phyloP scores from a whole-genome alignment of 2,797 vertebrate species.

The Danio choprae region DNA sequence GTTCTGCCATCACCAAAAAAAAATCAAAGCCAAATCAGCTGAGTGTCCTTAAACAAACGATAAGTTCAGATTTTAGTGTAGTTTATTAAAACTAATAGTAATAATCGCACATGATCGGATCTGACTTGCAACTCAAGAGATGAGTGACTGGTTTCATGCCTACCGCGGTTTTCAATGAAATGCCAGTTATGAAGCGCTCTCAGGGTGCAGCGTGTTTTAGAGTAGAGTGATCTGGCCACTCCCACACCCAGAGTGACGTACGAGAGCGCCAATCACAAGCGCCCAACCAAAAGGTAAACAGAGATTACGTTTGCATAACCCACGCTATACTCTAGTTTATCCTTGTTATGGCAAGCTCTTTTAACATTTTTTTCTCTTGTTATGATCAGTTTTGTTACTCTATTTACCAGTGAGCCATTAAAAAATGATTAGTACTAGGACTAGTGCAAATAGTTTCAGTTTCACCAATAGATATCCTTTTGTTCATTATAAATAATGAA shows the following conservation, averaged over 20 bases:
- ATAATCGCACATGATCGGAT: slow-evolving; percentile 27
- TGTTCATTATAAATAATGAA: background rate
- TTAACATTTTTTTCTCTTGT: background rate
- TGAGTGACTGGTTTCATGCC: slow-evolving; percentile 17
- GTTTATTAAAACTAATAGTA: slow-evolving; percentile 2
- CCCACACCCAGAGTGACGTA: slow-evolving; percentile 27
- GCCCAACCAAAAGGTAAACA: slow-evolving; percentile 42
- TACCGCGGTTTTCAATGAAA: slow-evolving; percentile 22
- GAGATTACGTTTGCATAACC: slow-evolving; percentile 23
- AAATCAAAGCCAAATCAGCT: slow-evolving; percentile 35
- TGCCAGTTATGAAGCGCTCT: slow-evolving; percentile 11
- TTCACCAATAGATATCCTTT: background rate
- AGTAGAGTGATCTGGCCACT: slow-evolving; percentile 14
- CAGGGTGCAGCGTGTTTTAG: slow-evolving; percentile 17
- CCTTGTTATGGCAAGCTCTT: slow-evolving; percentile 5
- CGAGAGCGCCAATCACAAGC: slow-evolving; percentile 31
- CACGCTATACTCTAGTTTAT: slow-evolving; percentile 27
- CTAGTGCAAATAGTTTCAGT: background rate
- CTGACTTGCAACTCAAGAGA: slow-evolving; percentile 9
- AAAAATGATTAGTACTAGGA: background rate
- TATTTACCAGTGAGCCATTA: too few species aligned
- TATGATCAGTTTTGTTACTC: too few species aligned
- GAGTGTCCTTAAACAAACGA: slow-evolving; percentile 15
- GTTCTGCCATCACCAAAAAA: slow-evolving; percentile 80
- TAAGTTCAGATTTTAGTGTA: slow-evolving; percentile 7